Evolutionary conservation across 2,888 invertebrate species (phyloP).

Genomic region (Platerodrilus igneus): DNA sequence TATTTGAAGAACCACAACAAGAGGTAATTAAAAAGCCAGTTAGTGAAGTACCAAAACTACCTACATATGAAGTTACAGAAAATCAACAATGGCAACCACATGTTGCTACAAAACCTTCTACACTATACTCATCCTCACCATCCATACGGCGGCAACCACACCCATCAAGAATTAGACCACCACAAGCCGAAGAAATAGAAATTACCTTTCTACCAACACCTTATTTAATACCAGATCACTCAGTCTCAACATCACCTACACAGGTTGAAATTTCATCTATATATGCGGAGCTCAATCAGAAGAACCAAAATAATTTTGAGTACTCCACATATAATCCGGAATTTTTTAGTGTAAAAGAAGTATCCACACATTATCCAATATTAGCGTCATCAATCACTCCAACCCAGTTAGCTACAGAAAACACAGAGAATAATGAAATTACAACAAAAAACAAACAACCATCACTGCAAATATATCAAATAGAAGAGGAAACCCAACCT

Average conservation of each 20-base stretch:
- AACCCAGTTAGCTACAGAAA: constrained; percentile 15
- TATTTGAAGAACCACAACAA: constrained; percentile 12
- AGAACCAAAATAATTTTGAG: constrained; percentile 33
- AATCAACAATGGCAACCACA: constrained; percentile 36
- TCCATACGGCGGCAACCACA: too few species aligned
- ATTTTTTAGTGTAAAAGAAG: constrained; percentile 45
- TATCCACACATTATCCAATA: constrained; percentile 47
- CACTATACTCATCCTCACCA: constrained; percentile 3
- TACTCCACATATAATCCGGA: constrained; percentile 27
- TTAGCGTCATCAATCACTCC: constrained; percentile 34
- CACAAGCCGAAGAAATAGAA: constrained; percentile 22
- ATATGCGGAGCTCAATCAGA: constrained; percentile 40
- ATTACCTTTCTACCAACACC: constrained; percentile 49
- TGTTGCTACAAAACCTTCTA: constrained; percentile 19
- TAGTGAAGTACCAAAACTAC: constrained; percentile 33
- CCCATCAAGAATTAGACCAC: constrained; percentile 13
- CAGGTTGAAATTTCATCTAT: constrained; percentile 44
- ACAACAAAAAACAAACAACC: constrained; percentile 28
- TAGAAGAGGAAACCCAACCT: constrained; percentile 27
- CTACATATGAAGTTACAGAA: constrained; percentile 47
- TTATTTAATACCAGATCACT: constrained; percentile 38
- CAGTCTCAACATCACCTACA: constrained; percentile 43
- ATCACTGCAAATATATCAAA: constrained; percentile 27
- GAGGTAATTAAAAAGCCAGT: constrained; percentile 20
- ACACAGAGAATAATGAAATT: constrained; percentile 24